Evolutionary conservation across 1,140 invertebrate species (phyloP).

Genomic region (Drosophila nannoptera): DNA sequence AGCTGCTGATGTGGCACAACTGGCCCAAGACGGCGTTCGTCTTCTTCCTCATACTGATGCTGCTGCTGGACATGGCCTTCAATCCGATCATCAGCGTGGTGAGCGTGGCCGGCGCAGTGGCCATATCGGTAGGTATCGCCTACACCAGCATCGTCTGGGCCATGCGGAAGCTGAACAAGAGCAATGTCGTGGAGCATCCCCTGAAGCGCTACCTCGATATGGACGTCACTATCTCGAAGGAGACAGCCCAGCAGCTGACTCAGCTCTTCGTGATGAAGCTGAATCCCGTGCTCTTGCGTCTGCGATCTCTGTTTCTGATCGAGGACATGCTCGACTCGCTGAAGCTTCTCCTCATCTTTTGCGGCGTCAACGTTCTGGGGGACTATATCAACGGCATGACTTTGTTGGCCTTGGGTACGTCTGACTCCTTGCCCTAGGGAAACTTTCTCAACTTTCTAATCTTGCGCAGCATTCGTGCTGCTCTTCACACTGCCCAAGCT

Average conservation of each 20-base stretch:
- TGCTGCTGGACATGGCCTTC: constrained; percentile 45
- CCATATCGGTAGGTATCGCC: constrained; percentile 25
- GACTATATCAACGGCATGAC: constrained; percentile 55
- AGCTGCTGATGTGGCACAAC: constrained; percentile 56
- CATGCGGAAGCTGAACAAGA: constrained; percentile 25
- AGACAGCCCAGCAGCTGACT: constrained; percentile 36
- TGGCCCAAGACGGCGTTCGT: constrained; percentile 32
- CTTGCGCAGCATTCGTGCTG: constrained; percentile 26
- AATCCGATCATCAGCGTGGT: constrained; percentile 62
- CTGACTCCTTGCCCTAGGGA: background rate
- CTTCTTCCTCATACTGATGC: constrained; percentile 26
- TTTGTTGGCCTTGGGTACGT: constrained; percentile 50
- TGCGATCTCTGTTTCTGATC: constrained; percentile 40
- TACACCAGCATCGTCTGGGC: constrained; percentile 33
- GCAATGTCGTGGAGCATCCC: constrained; percentile 12
- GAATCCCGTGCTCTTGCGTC: constrained; percentile 25
- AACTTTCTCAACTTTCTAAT: background rate
- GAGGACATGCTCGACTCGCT: constrained; percentile 49
- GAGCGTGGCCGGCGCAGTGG: constrained; percentile 47
- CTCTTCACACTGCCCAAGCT: constrained; percentile 60
- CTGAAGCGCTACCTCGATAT: constrained; percentile 18
- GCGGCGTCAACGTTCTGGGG: constrained; percentile 48
- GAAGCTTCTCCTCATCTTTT: constrained; percentile 40
- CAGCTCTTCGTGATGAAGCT: constrained; percentile 25
- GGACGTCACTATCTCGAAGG: constrained; percentile 41